These are phyloP conservation scores for Heptranchias perlo DNA, from an alignment of 2,113 vertebrate species.

Conservation along the genomic window DNA sequence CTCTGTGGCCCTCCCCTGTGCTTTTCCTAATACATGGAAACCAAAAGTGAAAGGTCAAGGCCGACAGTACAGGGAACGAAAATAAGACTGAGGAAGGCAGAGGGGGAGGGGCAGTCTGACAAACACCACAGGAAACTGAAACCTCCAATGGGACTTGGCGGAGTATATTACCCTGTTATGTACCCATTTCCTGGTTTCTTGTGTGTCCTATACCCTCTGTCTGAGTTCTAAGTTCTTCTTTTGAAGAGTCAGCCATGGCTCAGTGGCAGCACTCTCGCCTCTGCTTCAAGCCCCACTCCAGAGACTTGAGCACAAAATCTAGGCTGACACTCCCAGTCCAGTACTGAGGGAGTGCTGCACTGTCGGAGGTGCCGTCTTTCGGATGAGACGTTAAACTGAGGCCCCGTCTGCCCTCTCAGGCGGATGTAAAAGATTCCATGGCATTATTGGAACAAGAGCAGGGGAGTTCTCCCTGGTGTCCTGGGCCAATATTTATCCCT, in stretches of 20 bases:
- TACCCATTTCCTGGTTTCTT: not conserved
- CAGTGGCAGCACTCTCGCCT: not conserved
- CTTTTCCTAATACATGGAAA: not conserved
- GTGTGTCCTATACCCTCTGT: not conserved
- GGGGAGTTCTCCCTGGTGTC: not conserved
- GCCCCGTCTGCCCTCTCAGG: not conserved
- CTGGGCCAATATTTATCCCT: not conserved
- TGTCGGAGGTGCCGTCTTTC: not conserved
- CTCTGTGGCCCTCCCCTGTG: too few species aligned
- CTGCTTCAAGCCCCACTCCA: not conserved
- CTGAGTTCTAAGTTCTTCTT: not conserved
- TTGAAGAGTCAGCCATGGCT: not conserved
- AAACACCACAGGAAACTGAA: not conserved
- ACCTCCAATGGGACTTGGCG: not conserved
- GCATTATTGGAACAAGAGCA: not conserved
- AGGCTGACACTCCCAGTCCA: not conserved
- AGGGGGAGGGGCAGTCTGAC: not conserved
- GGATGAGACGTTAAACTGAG: not conserved
- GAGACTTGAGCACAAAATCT: not conserved
- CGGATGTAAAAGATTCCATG: not conserved
- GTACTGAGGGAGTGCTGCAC: not conserved
- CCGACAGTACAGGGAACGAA: not conserved
- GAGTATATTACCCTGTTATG: not conserved
- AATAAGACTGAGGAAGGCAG: not conserved
- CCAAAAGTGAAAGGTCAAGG: not conserved